Base-by-base conservation (phyloP, 2,113 vertebrate genomes). In the Phyllostomus discolor region DNA sequence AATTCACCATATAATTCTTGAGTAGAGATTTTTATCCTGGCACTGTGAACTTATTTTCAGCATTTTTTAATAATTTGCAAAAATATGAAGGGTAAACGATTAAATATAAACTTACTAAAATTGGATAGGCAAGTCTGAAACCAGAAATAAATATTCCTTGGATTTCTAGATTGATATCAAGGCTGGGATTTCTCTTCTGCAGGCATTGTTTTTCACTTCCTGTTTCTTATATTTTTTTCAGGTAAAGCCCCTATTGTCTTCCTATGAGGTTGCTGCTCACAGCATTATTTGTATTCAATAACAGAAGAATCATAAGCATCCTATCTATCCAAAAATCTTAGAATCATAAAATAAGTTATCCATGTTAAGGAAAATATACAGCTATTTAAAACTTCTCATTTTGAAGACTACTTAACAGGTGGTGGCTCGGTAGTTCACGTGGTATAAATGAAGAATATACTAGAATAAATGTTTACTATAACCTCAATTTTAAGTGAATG, bases 211-310 rank as follows among this genome's bases (percentile, higher is more conserved):
- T 72, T 41, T 20, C 33, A 22, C 62, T 82, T 66, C 66, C 70
- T 83, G 14, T 88, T 91, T 85, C 62, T 95, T 50, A 80, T 38
- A 88, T 94, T 73, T 97, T 97, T 57, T 57, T 57, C 41, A 78
- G 82, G 22, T 62, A 84, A 92, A 95, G 3, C 7, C 10, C 0
- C 2, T 75, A 73, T 93, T 72, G 33, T 80, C 78, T n/a, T 87
- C 54, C 82, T 90, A 11, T 89, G 48, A 85, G 59, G 48, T 46
- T 75, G 75, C 67, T 86, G 75, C 93, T 78, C 46, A 62, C n/a
- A 78, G 17, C 24, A 62, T 91, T 46, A 88, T 69, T 90, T 92
- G 11, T 31, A 62, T 62, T 62, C 59, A 62, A 57, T 35, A 50
- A 69, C 2, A 76, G 66, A 81, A 87, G 81, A 95, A 78, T 46